Percentiles rank a stretch among this genome's conserved stretches.
Conservation (phyloP, 2,113 vertebrate species). For the Leiothrix lutea region DNA sequence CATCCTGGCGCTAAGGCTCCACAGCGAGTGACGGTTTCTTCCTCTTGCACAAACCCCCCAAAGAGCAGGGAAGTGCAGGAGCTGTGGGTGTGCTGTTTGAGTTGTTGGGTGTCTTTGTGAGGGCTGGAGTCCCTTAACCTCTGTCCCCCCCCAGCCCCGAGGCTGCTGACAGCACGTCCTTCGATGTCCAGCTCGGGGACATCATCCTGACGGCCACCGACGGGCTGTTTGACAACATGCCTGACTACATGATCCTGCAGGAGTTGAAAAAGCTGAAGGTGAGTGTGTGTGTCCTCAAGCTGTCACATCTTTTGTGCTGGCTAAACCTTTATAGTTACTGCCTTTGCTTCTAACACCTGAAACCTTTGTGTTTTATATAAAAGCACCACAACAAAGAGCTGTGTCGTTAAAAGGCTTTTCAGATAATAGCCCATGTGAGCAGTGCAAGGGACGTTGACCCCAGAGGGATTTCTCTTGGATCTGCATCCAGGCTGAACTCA, state of each 20-base stretch:
- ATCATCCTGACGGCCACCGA: constrained; percentile 97
- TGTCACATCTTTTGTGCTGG: rapidly evolving
- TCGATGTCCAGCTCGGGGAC: constrained; percentile 97
- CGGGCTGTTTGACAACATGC: constrained; percentile 99
- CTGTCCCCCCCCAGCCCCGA: constrained; percentile 82
- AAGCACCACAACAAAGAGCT: not conserved
- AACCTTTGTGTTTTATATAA: not conserved
- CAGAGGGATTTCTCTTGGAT: not conserved
- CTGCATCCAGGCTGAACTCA: not conserved
- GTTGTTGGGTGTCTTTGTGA: not conserved
- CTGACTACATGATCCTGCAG: constrained; percentile 99
- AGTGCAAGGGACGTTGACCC: not conserved
- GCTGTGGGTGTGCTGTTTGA: not conserved
- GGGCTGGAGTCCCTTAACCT: not conserved
- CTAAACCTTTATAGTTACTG: rapidly evolving
- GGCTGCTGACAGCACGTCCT: constrained; percentile 93
- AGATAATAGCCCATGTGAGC: not conserved
- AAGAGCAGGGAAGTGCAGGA: not conserved
- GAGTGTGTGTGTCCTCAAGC: not conserved
- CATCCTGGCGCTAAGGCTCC: not conserved
- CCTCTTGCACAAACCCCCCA: not conserved
- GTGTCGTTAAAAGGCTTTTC: rapidly evolving
- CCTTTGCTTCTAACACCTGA: rapidly evolving
- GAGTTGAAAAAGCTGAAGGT: constrained; percentile 98
- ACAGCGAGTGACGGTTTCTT: not conserved